These are phyloP conservation scores for Drymodes brunneopygia DNA, from an alignment of 2,113 vertebrate genomes.

Conservation along the genomic window DNA sequence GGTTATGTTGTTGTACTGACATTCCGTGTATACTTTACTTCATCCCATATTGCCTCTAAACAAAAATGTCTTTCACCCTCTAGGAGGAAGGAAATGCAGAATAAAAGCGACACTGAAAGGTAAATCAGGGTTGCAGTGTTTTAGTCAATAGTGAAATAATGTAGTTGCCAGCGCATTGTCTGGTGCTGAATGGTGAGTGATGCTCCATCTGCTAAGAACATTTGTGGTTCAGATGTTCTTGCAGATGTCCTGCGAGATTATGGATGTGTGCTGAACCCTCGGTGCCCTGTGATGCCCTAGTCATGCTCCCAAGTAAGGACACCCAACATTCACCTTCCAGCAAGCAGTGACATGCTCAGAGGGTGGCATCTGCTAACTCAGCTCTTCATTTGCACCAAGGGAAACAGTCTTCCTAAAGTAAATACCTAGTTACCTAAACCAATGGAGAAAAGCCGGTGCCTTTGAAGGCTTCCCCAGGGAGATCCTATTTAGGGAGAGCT, in stretches of 20 bases:
- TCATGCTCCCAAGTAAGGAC: neutral
- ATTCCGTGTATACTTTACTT: neutral
- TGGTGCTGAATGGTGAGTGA: neutral
- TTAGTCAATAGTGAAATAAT: neutral
- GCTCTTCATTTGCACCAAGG: neutral
- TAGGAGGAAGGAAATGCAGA: neutral
- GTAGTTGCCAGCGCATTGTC: neutral
- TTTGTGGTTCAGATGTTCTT: neutral
- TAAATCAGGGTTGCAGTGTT: neutral
- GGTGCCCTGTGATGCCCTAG: neutral
- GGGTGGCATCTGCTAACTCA: conserved; percentile 20
- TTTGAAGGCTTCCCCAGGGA: neutral
- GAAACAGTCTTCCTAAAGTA: neutral
- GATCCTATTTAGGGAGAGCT: neutral
- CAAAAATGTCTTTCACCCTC: neutral
- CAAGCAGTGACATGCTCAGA: neutral
- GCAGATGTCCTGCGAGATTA: neutral
- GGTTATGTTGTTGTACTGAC: neutral
- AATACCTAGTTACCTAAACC: neutral
- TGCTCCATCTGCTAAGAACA: neutral
- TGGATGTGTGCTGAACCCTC: neutral
- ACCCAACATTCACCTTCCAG: neutral
- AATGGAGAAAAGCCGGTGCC: neutral
- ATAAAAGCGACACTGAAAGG: neutral
- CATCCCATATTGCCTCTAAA: neutral